Base-by-base conservation (phyloP, 2,888 invertebrate species). In the Uropetala carovei region DNA sequence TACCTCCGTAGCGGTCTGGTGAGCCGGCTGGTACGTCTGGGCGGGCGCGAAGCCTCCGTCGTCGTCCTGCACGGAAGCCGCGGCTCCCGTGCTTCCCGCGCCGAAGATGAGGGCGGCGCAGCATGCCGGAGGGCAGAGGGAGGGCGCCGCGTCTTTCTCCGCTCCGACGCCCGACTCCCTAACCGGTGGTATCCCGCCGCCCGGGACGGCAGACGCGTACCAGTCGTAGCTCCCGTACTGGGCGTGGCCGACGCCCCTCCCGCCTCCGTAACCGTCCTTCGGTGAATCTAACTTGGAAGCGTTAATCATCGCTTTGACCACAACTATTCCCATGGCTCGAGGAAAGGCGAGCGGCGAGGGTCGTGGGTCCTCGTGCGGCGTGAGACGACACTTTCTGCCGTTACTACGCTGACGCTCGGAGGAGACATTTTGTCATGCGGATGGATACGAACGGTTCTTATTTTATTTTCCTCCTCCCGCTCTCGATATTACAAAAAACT, bases 141-240 rank as follows among this genome's bases (percentile, higher is more conserved):
- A 93, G 64, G 86, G 92, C 10, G 84, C 92, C n/a, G 89, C 68
- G 64, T 92, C 92, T 27, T 85, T 92, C 22, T 92, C 68, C 81
- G 94, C 94, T 30, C 94, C 93, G 92, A 96, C 96, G 1, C 96
- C 96, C 18, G 96, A 95, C 94, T 95, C 95, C 14, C 96, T 96
- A 43, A 96, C 96, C 59, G 94, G 93, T 86, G 93, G 93, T 14
- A 96, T 96, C 92, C 94, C 95, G 16, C 89, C 89, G 3, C 59
- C 59, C 14, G 58, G 59, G 43, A 58, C 89, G 86, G 86, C 86
- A 2, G 89, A 89, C 22, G 89, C 89, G 64, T 89, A 89, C 89
- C 89, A 89, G 68, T 89, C 89, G 92, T 96, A 96, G 56, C 96
- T 96, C 0, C 96, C 96, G 93, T 96, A 96, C 18, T 89, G 89